These are phyloP conservation scores for Poeciliopsis paucimaculata DNA, from an alignment of 2,797 vertebrate genomes.

Conservation along the genomic window DNA sequence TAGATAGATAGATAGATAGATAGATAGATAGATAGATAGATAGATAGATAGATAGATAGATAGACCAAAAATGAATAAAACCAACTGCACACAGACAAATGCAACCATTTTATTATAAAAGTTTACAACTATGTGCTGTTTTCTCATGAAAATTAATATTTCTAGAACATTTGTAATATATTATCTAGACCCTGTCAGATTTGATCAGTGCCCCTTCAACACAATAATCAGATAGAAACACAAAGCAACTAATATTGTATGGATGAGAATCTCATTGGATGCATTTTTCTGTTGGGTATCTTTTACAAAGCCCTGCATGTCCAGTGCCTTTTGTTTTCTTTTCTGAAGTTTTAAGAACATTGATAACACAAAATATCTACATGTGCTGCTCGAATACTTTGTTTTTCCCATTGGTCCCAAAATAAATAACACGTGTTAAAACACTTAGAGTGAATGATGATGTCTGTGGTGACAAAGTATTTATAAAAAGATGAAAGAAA, in stretches of 20 bases:
- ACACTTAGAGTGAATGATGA: slow-evolving; percentile 41
- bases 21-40: not conserved
- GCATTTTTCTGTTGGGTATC: slow-evolving; percentile 66
- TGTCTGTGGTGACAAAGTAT: slow-evolving; percentile 44
- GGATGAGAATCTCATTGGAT: slow-evolving; percentile 66
- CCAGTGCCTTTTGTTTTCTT: slow-evolving; percentile 61
- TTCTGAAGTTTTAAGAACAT: slow-evolving; percentile 72
- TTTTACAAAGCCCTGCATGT: slow-evolving; percentile 71
- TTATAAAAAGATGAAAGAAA: slow-evolving; percentile 29
- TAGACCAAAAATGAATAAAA: slow-evolving; percentile 31
- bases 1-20: too few relatives aligned
- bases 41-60: not conserved
- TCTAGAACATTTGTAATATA: slow-evolving; percentile 82
- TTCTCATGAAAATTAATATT: slow-evolving; percentile 88
- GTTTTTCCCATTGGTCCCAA: slow-evolving; percentile 59
- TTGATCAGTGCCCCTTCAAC: slow-evolving; percentile 79
- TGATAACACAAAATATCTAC: slow-evolving; percentile 86
- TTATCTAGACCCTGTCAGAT: slow-evolving; percentile 76
- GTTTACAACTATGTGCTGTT: slow-evolving; percentile 89
- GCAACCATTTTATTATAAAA: slow-evolving; percentile 96
- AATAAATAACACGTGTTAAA: slow-evolving; percentile 53
- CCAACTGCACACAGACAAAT: slow-evolving; percentile 65
- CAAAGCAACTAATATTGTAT: slow-evolving; percentile 72
- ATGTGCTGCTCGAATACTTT: slow-evolving; percentile 82
- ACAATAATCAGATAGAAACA: slow-evolving; percentile 83